Conservation (phyloP, 2,888 invertebrate genomes). For the Campoplex capitator region DNA sequence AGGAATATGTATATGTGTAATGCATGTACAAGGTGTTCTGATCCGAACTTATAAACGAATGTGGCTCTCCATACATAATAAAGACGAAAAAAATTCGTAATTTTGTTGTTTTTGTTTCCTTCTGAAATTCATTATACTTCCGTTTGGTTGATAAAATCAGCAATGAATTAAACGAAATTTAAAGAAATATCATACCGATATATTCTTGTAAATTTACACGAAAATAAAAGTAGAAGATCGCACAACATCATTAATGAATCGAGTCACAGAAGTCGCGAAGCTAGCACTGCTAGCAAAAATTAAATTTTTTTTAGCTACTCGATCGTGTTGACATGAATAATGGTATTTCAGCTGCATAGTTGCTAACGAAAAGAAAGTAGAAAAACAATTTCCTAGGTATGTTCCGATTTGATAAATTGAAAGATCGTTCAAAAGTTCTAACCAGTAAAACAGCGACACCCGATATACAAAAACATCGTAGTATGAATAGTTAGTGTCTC, state of each 20-base stretch:
- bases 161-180: no score
- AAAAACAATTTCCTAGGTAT: background rate
- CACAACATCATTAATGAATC: background rate
- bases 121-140: background rate
- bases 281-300: background rate
- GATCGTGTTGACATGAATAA: background rate
- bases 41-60: background rate
- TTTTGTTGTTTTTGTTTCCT: background rate
- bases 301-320: no score
- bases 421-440: no score
- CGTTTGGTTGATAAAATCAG: background rate
- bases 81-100: background rate
- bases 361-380: background rate
- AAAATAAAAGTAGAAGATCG: background rate
- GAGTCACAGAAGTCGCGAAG: background rate
- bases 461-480: constrained; percentile 27
- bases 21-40: constrained; percentile 12
- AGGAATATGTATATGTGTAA: background rate
- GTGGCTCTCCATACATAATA: background rate
- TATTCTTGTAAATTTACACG: background rate
- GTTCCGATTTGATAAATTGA: background rate
- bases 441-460: constrained; percentile 2
- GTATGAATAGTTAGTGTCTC: constrained; percentile 41
- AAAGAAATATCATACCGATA: no score
- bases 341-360: background rate